Conservation (phyloP, 2,113 vertebrate species). For the Entomyzon cyanotis region DNA sequence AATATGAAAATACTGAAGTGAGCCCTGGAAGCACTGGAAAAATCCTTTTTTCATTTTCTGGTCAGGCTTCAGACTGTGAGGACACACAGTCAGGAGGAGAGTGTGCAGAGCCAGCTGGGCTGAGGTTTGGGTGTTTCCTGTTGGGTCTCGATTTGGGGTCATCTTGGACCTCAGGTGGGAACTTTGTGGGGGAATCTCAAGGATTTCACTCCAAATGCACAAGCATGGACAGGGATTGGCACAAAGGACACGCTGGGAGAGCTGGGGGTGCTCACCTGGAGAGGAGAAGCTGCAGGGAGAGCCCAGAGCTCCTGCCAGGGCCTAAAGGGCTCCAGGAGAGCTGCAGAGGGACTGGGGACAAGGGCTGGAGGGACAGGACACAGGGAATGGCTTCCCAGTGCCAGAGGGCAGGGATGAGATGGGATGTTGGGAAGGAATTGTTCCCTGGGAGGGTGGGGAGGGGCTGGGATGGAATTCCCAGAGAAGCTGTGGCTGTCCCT, state of each 20-base stretch:
- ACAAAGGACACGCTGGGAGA: neutral
- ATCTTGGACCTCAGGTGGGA: neutral
- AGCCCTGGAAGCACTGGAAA: neutral
- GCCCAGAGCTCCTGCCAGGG: neutral
- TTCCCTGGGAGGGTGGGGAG: neutral
- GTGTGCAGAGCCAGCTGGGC: neutral
- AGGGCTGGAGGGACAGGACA: neutral
- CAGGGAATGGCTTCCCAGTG: too few relatives aligned
- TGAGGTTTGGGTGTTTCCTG: neutral
- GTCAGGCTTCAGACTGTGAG: neutral
- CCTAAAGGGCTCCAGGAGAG: neutral
- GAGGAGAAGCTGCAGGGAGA: neutral
- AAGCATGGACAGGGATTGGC: neutral
- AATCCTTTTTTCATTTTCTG: neutral
- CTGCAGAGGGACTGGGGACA: neutral
- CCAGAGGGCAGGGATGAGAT: neutral
- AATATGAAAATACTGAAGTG: accelerated
- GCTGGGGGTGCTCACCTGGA: neutral
- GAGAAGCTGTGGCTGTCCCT: neutral
- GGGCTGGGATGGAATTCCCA: neutral
- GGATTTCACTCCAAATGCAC: neutral
- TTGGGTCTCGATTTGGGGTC: neutral
- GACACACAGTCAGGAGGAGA: neutral
- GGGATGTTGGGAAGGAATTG: neutral
- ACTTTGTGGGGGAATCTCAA: neutral